Conservation (phyloP, 2,888 invertebrate species). For the Clostera curtula region DNA sequence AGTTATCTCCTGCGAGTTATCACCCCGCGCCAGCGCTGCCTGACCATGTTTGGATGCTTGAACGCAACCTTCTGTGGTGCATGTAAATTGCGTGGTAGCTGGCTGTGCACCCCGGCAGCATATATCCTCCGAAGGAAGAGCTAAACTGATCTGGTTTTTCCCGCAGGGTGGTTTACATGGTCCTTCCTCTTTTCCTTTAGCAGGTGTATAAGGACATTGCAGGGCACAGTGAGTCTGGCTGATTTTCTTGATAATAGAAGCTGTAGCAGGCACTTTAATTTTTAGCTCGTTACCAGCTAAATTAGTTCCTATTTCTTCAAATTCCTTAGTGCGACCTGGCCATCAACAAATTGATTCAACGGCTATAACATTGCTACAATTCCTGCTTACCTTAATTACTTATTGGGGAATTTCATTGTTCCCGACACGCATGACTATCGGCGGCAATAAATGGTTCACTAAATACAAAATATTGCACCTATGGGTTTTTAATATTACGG, state of each 20-base stretch:
- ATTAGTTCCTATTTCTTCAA: constrained; percentile 63
- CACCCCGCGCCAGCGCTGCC: constrained; percentile 38
- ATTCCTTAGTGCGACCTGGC: constrained; percentile 65
- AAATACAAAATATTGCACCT: no score
- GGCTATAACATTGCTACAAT: constrained; percentile 22
- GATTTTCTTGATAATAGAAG: constrained; percentile 62
- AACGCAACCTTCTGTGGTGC: constrained; percentile 60
- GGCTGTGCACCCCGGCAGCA: constrained; percentile 50
- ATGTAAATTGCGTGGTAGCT: constrained; percentile 57
- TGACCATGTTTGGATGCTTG: constrained; percentile 49
- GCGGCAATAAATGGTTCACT: no score
- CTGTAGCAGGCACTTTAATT: constrained; percentile 58
- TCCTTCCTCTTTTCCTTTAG: constrained; percentile 32
- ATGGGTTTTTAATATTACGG: no score
- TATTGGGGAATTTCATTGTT: background rate
- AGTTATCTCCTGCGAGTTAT: constrained; percentile 50
- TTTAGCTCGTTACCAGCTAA: constrained; percentile 62
- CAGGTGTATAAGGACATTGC: constrained; percentile 52
- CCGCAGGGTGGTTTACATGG: constrained; percentile 54
- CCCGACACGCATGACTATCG: no score
- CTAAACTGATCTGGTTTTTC: constrained; percentile 60
- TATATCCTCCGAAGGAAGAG: constrained; percentile 45
- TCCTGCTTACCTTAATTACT: background rate
- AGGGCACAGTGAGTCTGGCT: constrained; percentile 60
- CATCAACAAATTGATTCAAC: constrained; percentile 55